Percentiles rank a stretch among this genome's conserved stretches.
These are phyloP conservation scores for Elaphurus davidianus DNA, from an alignment of 2,113 vertebrate genomes.

Conservation along the genomic window DNA sequence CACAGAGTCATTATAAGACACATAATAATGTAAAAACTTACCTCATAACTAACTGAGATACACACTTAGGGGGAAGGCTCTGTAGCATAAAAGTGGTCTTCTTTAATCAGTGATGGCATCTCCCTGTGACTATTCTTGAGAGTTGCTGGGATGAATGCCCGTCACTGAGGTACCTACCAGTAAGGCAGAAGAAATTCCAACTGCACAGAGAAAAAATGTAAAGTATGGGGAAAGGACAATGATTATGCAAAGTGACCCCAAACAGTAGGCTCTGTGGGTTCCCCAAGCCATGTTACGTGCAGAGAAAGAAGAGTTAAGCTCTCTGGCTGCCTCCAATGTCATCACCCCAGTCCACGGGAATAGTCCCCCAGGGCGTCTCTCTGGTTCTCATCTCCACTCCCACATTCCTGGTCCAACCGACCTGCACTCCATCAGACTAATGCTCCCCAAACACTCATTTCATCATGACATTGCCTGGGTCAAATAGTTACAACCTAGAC, in stretches of 20 bases:
- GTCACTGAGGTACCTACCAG: accelerated
- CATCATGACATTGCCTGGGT: constrained; percentile 52
- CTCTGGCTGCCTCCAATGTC: neutral
- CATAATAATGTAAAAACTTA: neutral
- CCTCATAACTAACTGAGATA: accelerated
- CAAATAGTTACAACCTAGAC: constrained; percentile 54
- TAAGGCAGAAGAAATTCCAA: neutral
- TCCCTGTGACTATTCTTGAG: neutral
- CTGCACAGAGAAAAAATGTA: neutral
- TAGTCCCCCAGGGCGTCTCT: neutral
- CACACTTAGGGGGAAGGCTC: accelerated
- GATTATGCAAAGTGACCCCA: accelerated
- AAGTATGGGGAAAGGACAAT: accelerated
- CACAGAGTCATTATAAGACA: neutral
- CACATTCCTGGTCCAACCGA: constrained; percentile 37
- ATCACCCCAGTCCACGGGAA: neutral
- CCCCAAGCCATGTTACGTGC: too few relatives aligned
- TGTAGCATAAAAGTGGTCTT: accelerated
- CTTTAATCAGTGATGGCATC: neutral
- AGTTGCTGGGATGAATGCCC: neutral
- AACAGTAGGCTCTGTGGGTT: neutral
- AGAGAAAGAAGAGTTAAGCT: neutral
- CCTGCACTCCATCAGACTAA: constrained; percentile 53
- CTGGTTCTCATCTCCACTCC: constrained; percentile 43
- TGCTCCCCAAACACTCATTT: constrained; percentile 49